Percentiles rank a stretch among this genome's conserved stretches.
Conservation (phyloP, 2,113 vertebrate genomes). For the Falco punctatus region DNA sequence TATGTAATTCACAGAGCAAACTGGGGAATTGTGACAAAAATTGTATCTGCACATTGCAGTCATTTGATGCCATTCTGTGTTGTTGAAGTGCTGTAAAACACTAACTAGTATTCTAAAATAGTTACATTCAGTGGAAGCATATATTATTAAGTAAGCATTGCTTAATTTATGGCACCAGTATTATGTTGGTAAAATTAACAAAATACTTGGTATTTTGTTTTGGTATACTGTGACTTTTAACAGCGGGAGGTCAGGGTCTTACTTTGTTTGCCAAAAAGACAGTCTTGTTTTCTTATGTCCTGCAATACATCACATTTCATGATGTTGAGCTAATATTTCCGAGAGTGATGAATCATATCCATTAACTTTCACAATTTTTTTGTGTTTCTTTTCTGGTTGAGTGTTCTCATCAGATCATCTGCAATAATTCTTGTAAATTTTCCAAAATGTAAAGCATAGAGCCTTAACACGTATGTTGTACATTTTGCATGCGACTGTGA, state of each 20-base stretch:
- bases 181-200: not conserved
- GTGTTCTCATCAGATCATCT: not conserved
- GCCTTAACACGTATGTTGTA: not conserved
- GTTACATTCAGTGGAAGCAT: not conserved
- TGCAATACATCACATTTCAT: not conserved
- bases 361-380: not conserved
- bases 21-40: not conserved
- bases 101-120: not conserved
- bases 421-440: not conserved
- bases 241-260: not conserved
- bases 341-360: not conserved
- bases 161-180: not conserved
- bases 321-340: not conserved
- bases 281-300: not conserved
- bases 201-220: not conserved
- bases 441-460: not conserved
- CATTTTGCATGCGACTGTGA: slow-evolving; percentile 59
- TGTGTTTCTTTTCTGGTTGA: not conserved
- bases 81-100: not conserved
- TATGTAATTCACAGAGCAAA: not conserved
- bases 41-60: not conserved
- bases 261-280: not conserved
- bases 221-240: not conserved
- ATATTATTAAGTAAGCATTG: not conserved
- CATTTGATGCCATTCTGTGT: not conserved